Conservation (phyloP, 2,113 vertebrate species). For the Genyomyrus donnyi region DNA sequence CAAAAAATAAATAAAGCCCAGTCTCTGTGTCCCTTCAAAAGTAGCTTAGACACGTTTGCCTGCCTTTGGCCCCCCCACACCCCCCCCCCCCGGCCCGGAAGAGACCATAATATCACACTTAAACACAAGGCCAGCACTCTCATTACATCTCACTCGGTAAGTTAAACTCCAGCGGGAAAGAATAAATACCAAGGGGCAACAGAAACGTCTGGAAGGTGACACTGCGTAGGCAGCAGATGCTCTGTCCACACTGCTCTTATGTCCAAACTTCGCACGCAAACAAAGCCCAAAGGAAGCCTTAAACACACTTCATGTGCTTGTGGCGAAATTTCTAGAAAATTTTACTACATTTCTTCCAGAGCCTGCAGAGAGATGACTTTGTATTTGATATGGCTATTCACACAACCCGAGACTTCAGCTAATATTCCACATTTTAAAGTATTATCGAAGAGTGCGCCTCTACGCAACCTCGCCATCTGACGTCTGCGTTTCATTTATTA, state of each 20-base stretch:
- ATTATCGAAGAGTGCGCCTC: background rate
- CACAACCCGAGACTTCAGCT: background rate
- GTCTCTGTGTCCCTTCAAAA: slow-evolving; percentile 58
- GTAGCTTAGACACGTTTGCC: slow-evolving; percentile 10
- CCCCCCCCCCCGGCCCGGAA: background rate
- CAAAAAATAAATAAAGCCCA: slow-evolving; percentile 55
- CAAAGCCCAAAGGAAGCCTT: background rate
- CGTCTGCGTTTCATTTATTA: background rate
- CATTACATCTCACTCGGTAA: background rate
- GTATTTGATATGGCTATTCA: background rate
- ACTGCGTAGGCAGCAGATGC: background rate
- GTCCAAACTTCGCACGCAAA: background rate
- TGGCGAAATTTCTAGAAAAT: background rate
- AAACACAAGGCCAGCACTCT: background rate
- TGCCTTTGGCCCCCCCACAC: background rate
- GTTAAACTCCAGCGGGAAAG: background rate
- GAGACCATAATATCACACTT: background rate
- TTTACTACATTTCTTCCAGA: background rate
- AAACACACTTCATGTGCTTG: background rate
- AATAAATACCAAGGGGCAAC: background rate
- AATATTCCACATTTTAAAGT: background rate
- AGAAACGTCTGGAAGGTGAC: background rate
- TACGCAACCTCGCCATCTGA: background rate
- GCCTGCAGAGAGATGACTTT: background rate
- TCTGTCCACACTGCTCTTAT: background rate